These are phyloP conservation scores for Ptychoptera albimana DNA, from an alignment of 2,888 invertebrate genomes.

Conservation along the genomic window DNA sequence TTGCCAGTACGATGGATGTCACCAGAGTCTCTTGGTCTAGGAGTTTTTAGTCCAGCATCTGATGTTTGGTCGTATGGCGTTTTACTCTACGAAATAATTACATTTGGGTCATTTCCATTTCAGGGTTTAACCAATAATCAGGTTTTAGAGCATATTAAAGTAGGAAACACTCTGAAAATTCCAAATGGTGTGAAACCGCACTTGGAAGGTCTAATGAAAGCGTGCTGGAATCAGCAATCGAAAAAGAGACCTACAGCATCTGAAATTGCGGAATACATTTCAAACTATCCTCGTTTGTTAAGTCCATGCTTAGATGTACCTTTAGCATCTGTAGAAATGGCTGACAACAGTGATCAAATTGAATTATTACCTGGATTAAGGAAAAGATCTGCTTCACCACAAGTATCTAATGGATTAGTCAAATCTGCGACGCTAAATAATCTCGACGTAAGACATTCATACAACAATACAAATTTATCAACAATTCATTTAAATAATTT, in stretches of 20 bases:
- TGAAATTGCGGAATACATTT: constrained; percentile 67
- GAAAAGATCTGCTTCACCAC: constrained; percentile 13
- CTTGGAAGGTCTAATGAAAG: constrained; percentile 64
- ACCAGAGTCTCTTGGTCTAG: constrained; percentile 68
- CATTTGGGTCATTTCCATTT: constrained; percentile 83
- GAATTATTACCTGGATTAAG: constrained; percentile 18
- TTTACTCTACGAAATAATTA: constrained; percentile 72
- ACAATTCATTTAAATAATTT: constrained; percentile 5
- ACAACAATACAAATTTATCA: background rate
- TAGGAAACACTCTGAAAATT: constrained; percentile 53
- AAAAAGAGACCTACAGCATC: constrained; percentile 57
- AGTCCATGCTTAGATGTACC: constrained; percentile 66
- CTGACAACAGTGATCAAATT: constrained; percentile 33
- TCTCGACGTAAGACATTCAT: constrained; percentile 8
- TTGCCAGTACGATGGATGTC: constrained; percentile 89
- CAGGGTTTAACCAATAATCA: constrained; percentile 74
- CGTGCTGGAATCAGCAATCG: constrained; percentile 62
- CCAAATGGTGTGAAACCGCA: constrained; percentile 65
- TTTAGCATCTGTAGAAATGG: constrained; percentile 54
- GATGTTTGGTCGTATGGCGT: constrained; percentile 89
- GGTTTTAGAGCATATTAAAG: constrained; percentile 65
- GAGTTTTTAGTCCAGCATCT: constrained; percentile 70
- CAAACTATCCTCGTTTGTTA: constrained; percentile 58
- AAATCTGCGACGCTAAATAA: constrained; percentile 11
- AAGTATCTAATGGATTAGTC: constrained; percentile 9